A percentile compares a stretch with the other conserved stretches of the same genome.
These are phyloP conservation scores for Thymelicus lineola DNA, from an alignment of 2,888 invertebrate species.

Conservation along the genomic window DNA sequence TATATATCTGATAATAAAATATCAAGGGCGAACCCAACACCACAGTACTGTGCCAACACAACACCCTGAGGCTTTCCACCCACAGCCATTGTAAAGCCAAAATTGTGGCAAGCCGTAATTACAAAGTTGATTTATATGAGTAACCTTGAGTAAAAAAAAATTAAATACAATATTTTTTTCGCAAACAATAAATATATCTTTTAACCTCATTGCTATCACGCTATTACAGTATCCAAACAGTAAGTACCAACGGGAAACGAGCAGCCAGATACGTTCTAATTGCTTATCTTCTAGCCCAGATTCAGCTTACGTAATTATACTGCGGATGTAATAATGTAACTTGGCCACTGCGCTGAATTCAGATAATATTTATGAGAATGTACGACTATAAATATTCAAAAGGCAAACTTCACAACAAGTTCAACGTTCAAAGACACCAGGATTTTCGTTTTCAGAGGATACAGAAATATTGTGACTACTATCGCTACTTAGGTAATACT, in stretches of 20 bases:
- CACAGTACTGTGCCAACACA: no score
- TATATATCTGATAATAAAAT: no score
- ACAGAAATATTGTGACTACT: not conserved
- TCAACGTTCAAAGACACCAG: not conserved
- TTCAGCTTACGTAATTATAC: conserved; percentile 31
- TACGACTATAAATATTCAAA: conserved; percentile 19
- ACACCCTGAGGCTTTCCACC: no score
- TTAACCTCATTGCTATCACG: no score
- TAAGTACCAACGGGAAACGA: not conserved
- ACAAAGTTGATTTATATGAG: no score
- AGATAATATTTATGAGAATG: conserved; percentile 17
- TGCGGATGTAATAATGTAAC: conserved; percentile 26
- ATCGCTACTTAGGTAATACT: no score
- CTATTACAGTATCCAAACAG: not conserved
- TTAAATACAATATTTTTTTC: no score
- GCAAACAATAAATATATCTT: no score
- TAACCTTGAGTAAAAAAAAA: no score
- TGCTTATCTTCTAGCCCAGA: conserved; percentile 24
- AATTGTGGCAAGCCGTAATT: no score
- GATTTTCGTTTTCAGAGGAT: not conserved
- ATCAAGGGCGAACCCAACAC: no score
- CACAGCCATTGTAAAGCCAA: no score
- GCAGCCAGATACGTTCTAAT: conserved; percentile 20
- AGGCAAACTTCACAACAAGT: conserved; percentile 7
- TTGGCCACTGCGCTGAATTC: conserved; percentile 13